Evolutionary conservation across 2,113 vertebrate species (phyloP), one percentile per base, ranked within the genome.

Genomic region (Cyphomyrus discorhynchus): DNA sequence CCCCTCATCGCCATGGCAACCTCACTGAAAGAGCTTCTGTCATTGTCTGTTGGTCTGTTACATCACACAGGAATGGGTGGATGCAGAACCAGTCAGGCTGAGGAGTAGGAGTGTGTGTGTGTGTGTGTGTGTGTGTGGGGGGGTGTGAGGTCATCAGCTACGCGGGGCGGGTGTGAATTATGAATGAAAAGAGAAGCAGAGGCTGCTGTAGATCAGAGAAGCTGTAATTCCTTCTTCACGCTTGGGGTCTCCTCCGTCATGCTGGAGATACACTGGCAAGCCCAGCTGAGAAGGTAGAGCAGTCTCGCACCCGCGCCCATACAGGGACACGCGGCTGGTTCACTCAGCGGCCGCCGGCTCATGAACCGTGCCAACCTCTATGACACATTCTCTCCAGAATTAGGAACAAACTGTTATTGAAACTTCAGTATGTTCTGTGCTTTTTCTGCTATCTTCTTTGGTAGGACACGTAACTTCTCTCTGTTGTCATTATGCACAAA

Each of bases 271-370:
- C 88, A 49, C 47, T 56, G 83, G 31, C 90, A 53, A 47, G 80
- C 82, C 86, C 93, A 94, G 90, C 92, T 96, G 45, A 93, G 92
- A 93, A 94, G 95, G 96, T 96, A 94, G 45, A 83, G 82, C 89
- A 88, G 49, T 77, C 88, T 53, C 62, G 10, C 46, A 74, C 77
- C 70, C 74, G 15, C 88, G 19, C 42, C 90, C 74, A 74, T 39
- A 46, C 77, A 70, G 56, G 88, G 85, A 87, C 52, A 46, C 21
- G n/a, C 74, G 88, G 77, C 39, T 45, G 82, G n/a, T 84, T 84
- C 39, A 84, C 46, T 24, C 9, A 2, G 80, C 3, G 10, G 31
- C 15, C 13, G 77, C 6, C 3, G n/a, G 70, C 35, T 77, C 5
- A 1, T 19, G 35, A 42, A 11, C 5, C 1, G 5, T 15, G 74